A percentile compares a stretch with the other conserved stretches of the same genome.
phyloP scores from a whole-genome alignment of 1,140 invertebrate species.

The Elysia chlorotica region DNA sequence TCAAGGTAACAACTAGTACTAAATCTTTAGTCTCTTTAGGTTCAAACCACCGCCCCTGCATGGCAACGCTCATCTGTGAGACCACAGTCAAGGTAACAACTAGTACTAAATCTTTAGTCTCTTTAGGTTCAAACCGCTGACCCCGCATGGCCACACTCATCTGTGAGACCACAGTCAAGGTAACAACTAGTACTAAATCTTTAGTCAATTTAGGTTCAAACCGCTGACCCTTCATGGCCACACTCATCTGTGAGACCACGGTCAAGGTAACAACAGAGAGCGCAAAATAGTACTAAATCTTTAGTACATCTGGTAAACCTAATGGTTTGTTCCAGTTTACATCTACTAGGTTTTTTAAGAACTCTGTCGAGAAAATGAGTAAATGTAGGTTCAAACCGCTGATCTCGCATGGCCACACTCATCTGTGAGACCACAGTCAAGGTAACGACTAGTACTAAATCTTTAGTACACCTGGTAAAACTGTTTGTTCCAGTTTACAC shows the following conservation, averaged over 20 bases:
- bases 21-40: too few relatives aligned
- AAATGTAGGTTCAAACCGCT: neutral
- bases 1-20: too few relatives aligned
- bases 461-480: conserved; percentile 63
- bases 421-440: conserved; percentile 62
- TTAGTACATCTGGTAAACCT: too few relatives aligned
- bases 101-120: neutral
- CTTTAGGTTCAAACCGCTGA: neutral
- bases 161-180: conserved; percentile 60
- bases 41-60: conserved; percentile 46
- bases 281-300: neutral
- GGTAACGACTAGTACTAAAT: too few relatives aligned
- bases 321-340: too few relatives aligned
- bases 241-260: conserved; percentile 61
- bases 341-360: too few relatives aligned
- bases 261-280: conserved; percentile 48
- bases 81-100: conserved; percentile 58
- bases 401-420: conserved; percentile 31
- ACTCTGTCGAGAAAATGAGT: neutral
- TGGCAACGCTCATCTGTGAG: conserved; percentile 59
- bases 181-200: too few relatives aligned
- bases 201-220: too few relatives aligned
- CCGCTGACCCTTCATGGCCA: conserved; percentile 43
- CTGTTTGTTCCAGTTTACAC: too few relatives aligned
- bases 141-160: conserved; percentile 45